Conservation (phyloP, 2,113 vertebrate species). For the Tautogolabrus adspersus region DNA sequence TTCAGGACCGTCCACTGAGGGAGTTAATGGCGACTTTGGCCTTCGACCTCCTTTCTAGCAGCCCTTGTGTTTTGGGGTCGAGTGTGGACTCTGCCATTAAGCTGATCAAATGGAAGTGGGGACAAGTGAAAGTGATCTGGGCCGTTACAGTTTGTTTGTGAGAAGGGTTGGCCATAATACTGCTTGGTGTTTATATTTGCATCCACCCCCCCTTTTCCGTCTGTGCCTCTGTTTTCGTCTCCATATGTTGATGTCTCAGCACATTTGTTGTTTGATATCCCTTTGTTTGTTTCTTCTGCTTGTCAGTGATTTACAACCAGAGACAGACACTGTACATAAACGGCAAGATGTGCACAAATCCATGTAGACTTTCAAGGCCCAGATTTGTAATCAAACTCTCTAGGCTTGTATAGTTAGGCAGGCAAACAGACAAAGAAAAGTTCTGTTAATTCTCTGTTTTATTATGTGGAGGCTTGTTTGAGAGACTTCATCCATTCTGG, state of each 20-base stretch:
- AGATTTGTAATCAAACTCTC: neutral
- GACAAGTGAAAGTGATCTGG: constrained; percentile 55
- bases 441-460: constrained; percentile 24
- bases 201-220: constrained; percentile 16
- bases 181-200: constrained; percentile 62
- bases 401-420: constrained; percentile 12
- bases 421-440: constrained; percentile 20
- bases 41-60: constrained; percentile 49
- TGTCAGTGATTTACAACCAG: constrained; percentile 60
- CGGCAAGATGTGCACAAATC: constrained; percentile 25
- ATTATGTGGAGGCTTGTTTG: constrained; percentile 39
- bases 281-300: constrained; percentile 47
- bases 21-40: constrained; percentile 52
- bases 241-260: constrained; percentile 64
- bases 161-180: constrained; percentile 52
- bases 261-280: constrained; percentile 44
- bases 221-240: constrained; percentile 55
- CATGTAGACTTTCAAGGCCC: constrained; percentile 19
- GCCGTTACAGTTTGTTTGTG: constrained; percentile 13
- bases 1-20: constrained; percentile 39
- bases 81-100: constrained; percentile 37
- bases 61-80: constrained; percentile 26
- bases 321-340: constrained; percentile 20
- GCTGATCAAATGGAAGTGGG: constrained; percentile 48
- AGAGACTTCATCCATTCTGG: constrained; percentile 31